A percentile compares a stretch with the other conserved stretches of the same genome.
phyloP scores from a whole-genome alignment of 1,140 invertebrate genomes.

The Cydia amplana region DNA sequence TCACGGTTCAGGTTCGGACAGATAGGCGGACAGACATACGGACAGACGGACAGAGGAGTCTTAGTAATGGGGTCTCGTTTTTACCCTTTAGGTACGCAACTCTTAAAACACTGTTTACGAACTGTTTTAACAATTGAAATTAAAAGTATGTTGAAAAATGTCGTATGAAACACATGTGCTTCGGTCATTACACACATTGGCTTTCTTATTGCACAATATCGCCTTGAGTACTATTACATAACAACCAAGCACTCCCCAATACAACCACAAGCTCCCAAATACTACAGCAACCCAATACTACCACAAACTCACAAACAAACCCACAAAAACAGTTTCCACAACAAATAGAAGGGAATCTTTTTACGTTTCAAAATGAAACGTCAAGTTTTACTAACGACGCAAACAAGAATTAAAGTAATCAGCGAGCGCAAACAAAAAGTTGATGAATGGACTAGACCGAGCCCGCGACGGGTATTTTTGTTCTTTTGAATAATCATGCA shows the following conservation, averaged over 20 bases:
- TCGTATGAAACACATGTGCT: too few relatives aligned
- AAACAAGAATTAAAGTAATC: conserved; percentile 34
- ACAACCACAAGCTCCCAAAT: not conserved
- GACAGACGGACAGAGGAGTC: too few relatives aligned
- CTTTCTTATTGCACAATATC: too few relatives aligned
- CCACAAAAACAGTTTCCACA: conserved; percentile 1
- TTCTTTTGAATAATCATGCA: not conserved
- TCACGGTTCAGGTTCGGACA: too few relatives aligned
- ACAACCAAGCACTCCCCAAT: not conserved
- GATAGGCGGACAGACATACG: too few relatives aligned
- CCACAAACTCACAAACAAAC: not conserved
- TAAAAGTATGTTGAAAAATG: too few relatives aligned
- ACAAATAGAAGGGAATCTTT: conserved; percentile 41
- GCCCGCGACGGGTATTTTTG: not conserved
- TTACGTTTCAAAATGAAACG: conserved; percentile 48
- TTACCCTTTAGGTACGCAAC: too few relatives aligned
- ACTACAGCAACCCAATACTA: not conserved
- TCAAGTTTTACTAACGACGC: conserved; percentile 49
- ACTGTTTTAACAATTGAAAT: too few relatives aligned
- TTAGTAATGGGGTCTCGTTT: too few relatives aligned
- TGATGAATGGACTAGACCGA: conserved; percentile 33
- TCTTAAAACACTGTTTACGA: too few relatives aligned
- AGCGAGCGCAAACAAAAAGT: conserved; percentile 41
- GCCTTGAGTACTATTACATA: too few relatives aligned
- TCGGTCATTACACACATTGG: too few relatives aligned